Evolutionary conservation across 2,888 invertebrate genomes (phyloP).

Genomic region (Mellilla xanthometata): DNA sequence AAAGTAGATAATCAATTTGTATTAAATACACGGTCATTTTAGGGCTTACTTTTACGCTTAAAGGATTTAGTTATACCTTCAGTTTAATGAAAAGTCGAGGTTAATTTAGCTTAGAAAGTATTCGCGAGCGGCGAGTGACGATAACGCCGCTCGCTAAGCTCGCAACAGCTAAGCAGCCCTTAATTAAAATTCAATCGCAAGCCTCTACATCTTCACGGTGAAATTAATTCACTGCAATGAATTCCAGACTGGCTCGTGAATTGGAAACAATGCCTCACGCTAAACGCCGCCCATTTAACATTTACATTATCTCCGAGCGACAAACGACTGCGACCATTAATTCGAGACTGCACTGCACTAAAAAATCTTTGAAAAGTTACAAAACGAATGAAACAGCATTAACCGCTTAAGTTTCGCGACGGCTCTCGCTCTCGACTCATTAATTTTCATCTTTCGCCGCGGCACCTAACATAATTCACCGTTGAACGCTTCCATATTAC

Average conservation of each 20-base stretch:
- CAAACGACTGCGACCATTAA: slow-evolving; percentile 55
- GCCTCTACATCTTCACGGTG: slow-evolving; percentile 19
- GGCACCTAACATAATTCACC: slow-evolving; percentile 77
- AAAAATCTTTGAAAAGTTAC: slow-evolving; percentile 43
- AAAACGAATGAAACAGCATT: slow-evolving; percentile 61
- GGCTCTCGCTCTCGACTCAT: slow-evolving; percentile 74
- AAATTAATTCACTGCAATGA: slow-evolving; percentile 38
- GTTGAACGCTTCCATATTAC: slow-evolving; percentile 76
- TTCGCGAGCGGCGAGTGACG: slow-evolving; percentile 1
- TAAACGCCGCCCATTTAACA: slow-evolving; percentile 51
- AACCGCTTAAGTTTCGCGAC: slow-evolving; percentile 54
- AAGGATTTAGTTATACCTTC: slow-evolving; percentile 4
- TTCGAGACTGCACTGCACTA: slow-evolving; percentile 48
- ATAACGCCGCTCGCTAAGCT: neutral
- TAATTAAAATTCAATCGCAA: slow-evolving; percentile 26
- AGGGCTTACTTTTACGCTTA: slow-evolving; percentile 14
- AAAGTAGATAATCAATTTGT: slow-evolving; percentile 35
- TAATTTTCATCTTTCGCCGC: slow-evolving; percentile 79
- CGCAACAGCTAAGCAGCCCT: slow-evolving; percentile 7
- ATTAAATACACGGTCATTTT: slow-evolving; percentile 31
- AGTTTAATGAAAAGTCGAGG: slow-evolving; percentile 18
- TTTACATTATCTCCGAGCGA: slow-evolving; percentile 50
- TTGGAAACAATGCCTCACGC: slow-evolving; percentile 48
- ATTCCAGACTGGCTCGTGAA: slow-evolving; percentile 36
- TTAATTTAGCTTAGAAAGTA: slow-evolving; percentile 19